Conservation (phyloP, 2,888 invertebrate genomes). For the Scaptomyza cyrtandrae region DNA sequence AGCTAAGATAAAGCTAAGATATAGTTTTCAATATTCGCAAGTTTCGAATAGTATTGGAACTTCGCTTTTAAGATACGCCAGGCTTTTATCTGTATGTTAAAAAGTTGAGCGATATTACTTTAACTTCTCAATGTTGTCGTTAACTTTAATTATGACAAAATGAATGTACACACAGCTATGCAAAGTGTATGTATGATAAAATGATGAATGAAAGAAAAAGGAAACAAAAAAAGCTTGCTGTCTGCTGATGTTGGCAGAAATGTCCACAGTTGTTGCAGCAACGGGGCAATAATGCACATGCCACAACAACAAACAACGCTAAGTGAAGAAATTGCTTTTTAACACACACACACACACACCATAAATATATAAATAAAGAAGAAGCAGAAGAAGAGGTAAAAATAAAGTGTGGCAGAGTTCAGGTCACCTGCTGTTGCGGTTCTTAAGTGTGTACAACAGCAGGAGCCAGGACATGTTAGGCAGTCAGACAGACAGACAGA, state of each 20-base stretch:
- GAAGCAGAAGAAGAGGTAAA: not conserved
- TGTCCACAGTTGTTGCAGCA: slow-evolving; percentile 42
- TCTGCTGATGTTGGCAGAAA: slow-evolving; percentile 49
- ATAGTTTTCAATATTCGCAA: too few species aligned
- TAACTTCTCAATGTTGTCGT: not conserved
- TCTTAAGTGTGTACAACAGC: slow-evolving; percentile 43
- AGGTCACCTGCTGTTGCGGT: slow-evolving; percentile 34
- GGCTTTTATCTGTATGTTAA: too few species aligned
- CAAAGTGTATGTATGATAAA: slow-evolving; percentile 1
- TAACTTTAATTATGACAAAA: not conserved
- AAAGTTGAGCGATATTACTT: too few species aligned
- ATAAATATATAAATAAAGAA: not conserved
- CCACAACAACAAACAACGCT: slow-evolving; percentile 17
- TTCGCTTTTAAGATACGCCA: too few species aligned
- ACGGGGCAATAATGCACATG: slow-evolving; percentile 39
- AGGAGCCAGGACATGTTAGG: slow-evolving; percentile 24
- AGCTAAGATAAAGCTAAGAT: too few species aligned
- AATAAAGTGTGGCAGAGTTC: slow-evolving; percentile 22
- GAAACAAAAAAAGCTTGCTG: slow-evolving; percentile 12
- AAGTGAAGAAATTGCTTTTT: slow-evolving; percentile 69
- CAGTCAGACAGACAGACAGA: slow-evolving; percentile 10
- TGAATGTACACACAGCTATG: not conserved
- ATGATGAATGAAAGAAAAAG: not conserved
- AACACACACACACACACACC: slow-evolving; percentile 44
- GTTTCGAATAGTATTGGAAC: too few species aligned